These are phyloP conservation scores for Phengaris alcon DNA, from an alignment of 2,888 invertebrate genomes.

Conservation along the genomic window DNA sequence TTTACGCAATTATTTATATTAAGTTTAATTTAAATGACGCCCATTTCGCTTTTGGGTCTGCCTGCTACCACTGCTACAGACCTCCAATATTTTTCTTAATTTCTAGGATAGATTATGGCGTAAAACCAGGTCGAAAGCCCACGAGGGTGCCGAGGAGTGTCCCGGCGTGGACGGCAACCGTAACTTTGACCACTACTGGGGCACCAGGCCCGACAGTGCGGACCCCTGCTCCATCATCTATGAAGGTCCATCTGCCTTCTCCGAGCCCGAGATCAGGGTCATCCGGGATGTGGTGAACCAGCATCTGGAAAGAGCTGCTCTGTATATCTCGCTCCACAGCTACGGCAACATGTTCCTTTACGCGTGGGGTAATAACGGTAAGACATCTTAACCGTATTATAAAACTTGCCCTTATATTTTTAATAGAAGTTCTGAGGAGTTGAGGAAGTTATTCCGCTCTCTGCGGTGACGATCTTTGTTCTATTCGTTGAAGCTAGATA, in stretches of 20 bases:
- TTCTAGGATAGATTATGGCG: slow-evolving; percentile 83
- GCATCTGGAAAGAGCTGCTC: slow-evolving; percentile 69
- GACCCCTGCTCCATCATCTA: slow-evolving; percentile 81
- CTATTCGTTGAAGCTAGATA: no score
- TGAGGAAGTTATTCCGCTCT: no score
- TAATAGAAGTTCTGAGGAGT: no score
- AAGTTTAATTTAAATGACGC: no score
- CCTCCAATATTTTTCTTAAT: no score
- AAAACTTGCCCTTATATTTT: no score
- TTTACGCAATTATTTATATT: no score
- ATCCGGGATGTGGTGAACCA: slow-evolving; percentile 79
- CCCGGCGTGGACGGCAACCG: slow-evolving; percentile 88
- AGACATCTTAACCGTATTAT: slow-evolving; percentile 33
- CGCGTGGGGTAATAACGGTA: slow-evolving; percentile 83
- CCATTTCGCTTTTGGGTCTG: no score
- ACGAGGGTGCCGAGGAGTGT: slow-evolving; percentile 71
- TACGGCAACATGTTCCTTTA: slow-evolving; percentile 85
- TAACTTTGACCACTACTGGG: slow-evolving; percentile 87
- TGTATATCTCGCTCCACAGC: slow-evolving; percentile 88
- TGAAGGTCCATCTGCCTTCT: slow-evolving; percentile 82
- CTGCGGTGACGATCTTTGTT: no score
- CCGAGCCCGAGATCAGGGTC: slow-evolving; percentile 82
- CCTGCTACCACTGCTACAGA: no score
- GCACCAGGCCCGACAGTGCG: slow-evolving; percentile 67
- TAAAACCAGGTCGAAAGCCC: slow-evolving; percentile 81